Evolutionary conservation across 2,797 vertebrate species (phyloP), one percentile per base, ranked within the genome.

Genomic region (Myioborus miniatus): DNA sequence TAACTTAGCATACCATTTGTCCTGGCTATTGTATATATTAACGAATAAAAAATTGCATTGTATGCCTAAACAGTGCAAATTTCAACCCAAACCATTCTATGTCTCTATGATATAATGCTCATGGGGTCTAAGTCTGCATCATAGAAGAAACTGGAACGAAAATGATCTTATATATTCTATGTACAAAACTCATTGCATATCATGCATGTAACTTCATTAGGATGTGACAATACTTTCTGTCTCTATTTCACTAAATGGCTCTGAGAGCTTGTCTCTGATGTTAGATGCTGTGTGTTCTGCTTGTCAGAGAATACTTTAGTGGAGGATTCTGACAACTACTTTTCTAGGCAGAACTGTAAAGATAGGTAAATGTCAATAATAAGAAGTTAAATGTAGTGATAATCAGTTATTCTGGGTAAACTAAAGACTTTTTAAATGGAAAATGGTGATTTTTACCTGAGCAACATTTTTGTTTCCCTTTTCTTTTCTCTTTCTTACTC

Each of bases 111-210:
- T 43, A n/a, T 9, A 24, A 19, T 24, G 6, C 2, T 34, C 1
- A 0, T 1, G 1, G 3, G 17, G 5, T 20, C 6, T 43, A 3
- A 2, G 4, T 39, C 27, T 71, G 5, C 5, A 7, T 30, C 12
- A 10, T 6, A 36, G 39, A 80, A 83, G 29, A 94, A 68, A 76
- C 2, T 12, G 11, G 41, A 75, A 47, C 23, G 39, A 19, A 15
- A 77, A 44, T 52, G 3, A 77, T 3, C 12, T 44, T 32, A 63
- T 15, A 2, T 29, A 29, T 63, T 87, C 27, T 17, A 34, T 27
- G 15, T 47, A 58, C n/a, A 89, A 82, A 89, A 59, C 12, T 37
- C n/a, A 44, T 32, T 27, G 6, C 3, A 52, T 55, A 30, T 30
- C 11, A n/a, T 2, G 1, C 8, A 34, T 41, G 14, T 76, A 63